Conservation (phyloP, 2,113 vertebrate genomes). For the Rutilus rutilus region DNA sequence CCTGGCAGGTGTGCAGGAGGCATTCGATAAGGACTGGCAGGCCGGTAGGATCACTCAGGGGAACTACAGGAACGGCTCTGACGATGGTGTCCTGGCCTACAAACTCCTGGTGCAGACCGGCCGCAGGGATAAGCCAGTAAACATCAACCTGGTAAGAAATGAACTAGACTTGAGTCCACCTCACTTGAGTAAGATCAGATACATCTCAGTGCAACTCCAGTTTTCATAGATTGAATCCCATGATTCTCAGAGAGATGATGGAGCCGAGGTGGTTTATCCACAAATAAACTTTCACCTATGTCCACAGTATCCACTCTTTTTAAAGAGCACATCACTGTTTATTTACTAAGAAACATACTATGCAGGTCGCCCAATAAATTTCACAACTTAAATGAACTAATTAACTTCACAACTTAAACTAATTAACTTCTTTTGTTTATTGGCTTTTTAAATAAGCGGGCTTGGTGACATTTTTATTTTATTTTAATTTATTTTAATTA, state of each 20-base stretch:
- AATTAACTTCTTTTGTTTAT: too few relatives aligned
- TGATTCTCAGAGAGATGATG: background rate
- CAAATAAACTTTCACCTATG: background rate
- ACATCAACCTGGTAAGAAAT: constrained; percentile 84
- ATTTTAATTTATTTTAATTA: background rate
- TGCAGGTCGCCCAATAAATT: too few relatives aligned
- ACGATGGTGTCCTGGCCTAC: constrained; percentile 92
- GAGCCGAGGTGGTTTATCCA: background rate
- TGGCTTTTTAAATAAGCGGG: too few relatives aligned
- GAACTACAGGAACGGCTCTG: constrained; percentile 93
- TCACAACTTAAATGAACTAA: too few relatives aligned
- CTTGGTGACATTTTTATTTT: background rate
- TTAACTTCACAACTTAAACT: too few relatives aligned
- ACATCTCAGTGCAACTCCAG: background rate
- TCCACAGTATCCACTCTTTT: background rate
- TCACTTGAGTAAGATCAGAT: background rate
- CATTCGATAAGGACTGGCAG: constrained; percentile 95
- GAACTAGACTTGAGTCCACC: background rate
- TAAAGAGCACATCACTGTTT: too few relatives aligned
- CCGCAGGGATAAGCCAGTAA: constrained; percentile 88
- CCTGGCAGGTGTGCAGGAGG: constrained; percentile 88
- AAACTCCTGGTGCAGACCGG: constrained; percentile 97
- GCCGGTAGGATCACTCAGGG: constrained; percentile 87
- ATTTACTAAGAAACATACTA: too few relatives aligned
- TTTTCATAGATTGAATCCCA: background rate